These are phyloP conservation scores for Netelia inedita DNA, from an alignment of 2,888 invertebrate genomes.

Conservation along the genomic window DNA sequence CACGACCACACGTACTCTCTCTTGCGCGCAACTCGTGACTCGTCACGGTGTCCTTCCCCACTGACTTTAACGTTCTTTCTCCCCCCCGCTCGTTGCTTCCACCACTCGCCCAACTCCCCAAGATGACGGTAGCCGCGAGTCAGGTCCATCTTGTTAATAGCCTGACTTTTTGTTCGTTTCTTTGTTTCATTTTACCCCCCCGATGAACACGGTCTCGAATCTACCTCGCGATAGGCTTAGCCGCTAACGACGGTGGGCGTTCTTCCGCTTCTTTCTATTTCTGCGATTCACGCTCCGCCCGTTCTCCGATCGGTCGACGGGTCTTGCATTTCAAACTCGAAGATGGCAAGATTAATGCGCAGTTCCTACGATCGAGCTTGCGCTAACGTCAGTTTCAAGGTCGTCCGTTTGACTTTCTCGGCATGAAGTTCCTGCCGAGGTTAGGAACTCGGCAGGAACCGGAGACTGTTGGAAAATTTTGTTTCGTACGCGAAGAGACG, in stretches of 20 bases:
- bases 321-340: neutral
- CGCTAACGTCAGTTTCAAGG: neutral
- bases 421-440: no score
- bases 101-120: slow-evolving; percentile 52
- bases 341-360: slow-evolving; percentile 15
- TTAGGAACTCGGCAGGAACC: no score
- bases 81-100: slow-evolving; percentile 47
- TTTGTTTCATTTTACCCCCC: slow-evolving; percentile 24
- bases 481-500: neutral
- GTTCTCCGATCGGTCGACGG: neutral
- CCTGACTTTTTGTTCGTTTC: slow-evolving; percentile 52
- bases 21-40: slow-evolving; percentile 65
- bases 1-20: slow-evolving; percentile 41
- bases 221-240: slow-evolving; percentile 63
- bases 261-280: slow-evolving; percentile 67
- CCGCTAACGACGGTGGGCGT: slow-evolving; percentile 68
- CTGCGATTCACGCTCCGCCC: slow-evolving; percentile 64
- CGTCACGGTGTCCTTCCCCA: slow-evolving; percentile 62
- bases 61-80: slow-evolving; percentile 29
- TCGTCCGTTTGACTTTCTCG: neutral
- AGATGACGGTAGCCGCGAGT: slow-evolving; percentile 50
- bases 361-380: neutral
- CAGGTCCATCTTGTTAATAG: slow-evolving; percentile 73
- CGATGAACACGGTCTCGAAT: slow-evolving; percentile 14
- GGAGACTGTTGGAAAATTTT: neutral